A percentile compares a stretch with the other conserved stretches of the same genome.
phyloP scores from a whole-genome alignment of 1,140 invertebrate genomes.

The Reticulitermes speratus region DNA sequence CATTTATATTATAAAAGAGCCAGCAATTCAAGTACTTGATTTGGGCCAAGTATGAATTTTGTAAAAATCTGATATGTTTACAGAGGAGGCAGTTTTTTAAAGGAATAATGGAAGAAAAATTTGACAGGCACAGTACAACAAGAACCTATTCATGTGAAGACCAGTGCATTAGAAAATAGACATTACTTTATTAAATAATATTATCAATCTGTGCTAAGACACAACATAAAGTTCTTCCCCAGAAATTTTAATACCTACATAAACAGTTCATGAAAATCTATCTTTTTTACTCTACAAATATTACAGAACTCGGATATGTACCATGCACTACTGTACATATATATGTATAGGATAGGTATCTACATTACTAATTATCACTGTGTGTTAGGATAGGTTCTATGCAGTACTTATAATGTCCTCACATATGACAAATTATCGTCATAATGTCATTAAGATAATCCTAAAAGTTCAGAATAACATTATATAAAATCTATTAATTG shows the following conservation, averaged over 20 bases:
- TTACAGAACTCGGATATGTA: constrained; percentile 14
- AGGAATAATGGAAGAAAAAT: not conserved
- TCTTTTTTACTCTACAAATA: not conserved
- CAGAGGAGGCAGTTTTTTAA: constrained; percentile 6
- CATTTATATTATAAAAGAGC: no score
- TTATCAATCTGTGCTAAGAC: constrained; percentile 7
- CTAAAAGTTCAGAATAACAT: no score
- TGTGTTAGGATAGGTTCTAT: not conserved
- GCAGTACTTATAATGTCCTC: constrained; percentile 8
- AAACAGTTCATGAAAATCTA: not conserved
- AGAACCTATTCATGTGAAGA: not conserved
- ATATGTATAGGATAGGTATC: not conserved
- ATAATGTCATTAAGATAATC: not conserved
- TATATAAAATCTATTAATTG: no score
- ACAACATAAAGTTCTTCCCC: not conserved
- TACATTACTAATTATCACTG: not conserved
- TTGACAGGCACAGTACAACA: not conserved
- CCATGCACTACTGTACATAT: constrained; percentile 17
- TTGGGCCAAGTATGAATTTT: not conserved
- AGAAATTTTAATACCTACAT: not conserved
- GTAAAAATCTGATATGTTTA: constrained; percentile 22
- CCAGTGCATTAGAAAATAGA: constrained; percentile 12
- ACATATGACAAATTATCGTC: not conserved
- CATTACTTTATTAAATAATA: constrained; percentile 10
- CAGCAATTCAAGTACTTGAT: no score